Evolutionary conservation across 2,888 invertebrate genomes (phyloP), one percentile per base, ranked within the genome.

Genomic region (Drosophila ustulata): DNA sequence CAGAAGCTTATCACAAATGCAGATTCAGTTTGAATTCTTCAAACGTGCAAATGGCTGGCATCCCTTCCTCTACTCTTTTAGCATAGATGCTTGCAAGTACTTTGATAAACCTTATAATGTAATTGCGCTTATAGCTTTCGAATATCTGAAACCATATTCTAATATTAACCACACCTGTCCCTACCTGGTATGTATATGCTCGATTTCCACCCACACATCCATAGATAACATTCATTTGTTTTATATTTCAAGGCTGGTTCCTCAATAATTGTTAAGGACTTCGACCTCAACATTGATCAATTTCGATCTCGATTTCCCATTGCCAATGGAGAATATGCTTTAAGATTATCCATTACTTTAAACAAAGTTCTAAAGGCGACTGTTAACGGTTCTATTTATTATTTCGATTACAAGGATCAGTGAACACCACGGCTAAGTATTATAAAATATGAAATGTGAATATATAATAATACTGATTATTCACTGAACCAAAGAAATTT

Each of bases 31-130:
- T 6, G 13, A 25, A 11, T 9, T 56, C 9, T 34, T 56, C 4
- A 56, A 56, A n/a, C 46, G 75, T 4, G 66, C 58, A 4, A 75
- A 56, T 49, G 75, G 71, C 23, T 75, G 59, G 75, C 75, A 46
- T 3, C 66, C 59, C 0, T 64, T 64, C 55, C 43, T 75, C 1
- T 75, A 75, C 2, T 18, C 67, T 8, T 45, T 75, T n/a, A 51
- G 5, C 0, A 2, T 47, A 0, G 18, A 43, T 0, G 4, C n/a
- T 0, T 69, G 69, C 30, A 43, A 47, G 2, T 62, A 69, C 7
- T 0, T 64, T 4, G 7, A 18, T 8, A 11, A n/a, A 11, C 32
- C 28, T n/a, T 39, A 50, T 0, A 8, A 58, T 3, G 0, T 68
- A 0, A 49, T 67, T 23, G 46, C 11, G 5, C 3, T 0, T 1